Base-by-base conservation (phyloP, 2,888 invertebrate genomes). In the Cinara cedri region DNA sequence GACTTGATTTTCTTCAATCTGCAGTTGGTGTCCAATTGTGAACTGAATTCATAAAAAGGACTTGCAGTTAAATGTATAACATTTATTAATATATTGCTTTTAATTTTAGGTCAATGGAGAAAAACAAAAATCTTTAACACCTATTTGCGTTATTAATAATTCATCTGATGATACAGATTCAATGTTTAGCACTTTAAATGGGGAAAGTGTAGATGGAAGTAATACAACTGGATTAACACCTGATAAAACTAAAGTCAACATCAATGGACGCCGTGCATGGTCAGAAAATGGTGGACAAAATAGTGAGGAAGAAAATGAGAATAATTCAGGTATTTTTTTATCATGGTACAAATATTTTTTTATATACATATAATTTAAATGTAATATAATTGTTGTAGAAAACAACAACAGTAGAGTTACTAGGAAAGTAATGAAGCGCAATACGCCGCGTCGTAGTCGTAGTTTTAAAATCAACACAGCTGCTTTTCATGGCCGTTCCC, bases 241-340 rank as follows among this genome's bases (percentile, higher is more conserved):
- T 13, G 68, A 70, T 16, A 78, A 78, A 70, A 60, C 70, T 11
- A 70, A 51, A 78, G 11, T 34, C 1, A 60, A 16, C 13, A 70
- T 11, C 9, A 70, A 78, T 21, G 55, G 42, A 26, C 68, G 8
- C 6, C 19, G 44, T 14, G 21, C 76, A 57, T 78, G 78, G 78
- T 70, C 78, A 34, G 78, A 78, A 21, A 1, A 21, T 21, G 76
- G 60, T 9, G 70, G 70, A 1, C 68, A 70, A 9, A 78, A 66
- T 66, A 76, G 76, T 34, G 81, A 70, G n/a, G 81, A 72, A 62
- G 76, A 78, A 51, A 80, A 78, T 68, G 75, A 81, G 3, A 81
- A 75, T 51, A 72, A 44, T 51, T 24, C 46, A 19, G 66, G 68
- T 76, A 68, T n/a, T 55, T 71, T 9, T 51, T 9, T 72, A n/a